Base-by-base conservation (phyloP, 2,888 invertebrate species). In the Chloroclysta siterata region DNA sequence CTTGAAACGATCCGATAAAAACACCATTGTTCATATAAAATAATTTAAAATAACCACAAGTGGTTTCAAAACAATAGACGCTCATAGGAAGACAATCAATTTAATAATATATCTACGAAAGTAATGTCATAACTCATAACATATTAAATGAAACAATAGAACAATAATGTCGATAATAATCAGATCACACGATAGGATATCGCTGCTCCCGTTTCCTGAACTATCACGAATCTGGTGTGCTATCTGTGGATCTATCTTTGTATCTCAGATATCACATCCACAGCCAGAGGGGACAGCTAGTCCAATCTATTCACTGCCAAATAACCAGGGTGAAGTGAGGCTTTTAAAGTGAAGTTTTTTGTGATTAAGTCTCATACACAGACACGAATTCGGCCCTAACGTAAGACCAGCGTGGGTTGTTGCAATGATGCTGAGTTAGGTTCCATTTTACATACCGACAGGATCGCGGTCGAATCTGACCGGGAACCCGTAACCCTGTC, bases 181-280 rank as follows among this genome's bases (percentile, higher is more conserved):
- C 69, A 22, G 65, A 67, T 65, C 44, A 44, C 50, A 61, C 47
- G 57, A 67, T 67, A 64, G 14, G 46, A 53, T 59, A 53, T 57
- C 54, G 56, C 36, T 58, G 66, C 70, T 60, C 68, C 65, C 68
- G 70, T 65, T 68, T 67, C 62, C 67, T 70, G 70, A 70, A 72
- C 68, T 72, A 72, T 72, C 68, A 70, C 70, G 70, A 72, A 60
- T 63, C 62, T 53, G 29, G 14, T 52, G 41, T 17, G 51, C 59
- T 61, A 68, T 69, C 67, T 59, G 44, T 57, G 11, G 46, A 69
- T 66, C 57, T 53, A 68, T 69, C 69, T 62, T 57, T 44, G 56
- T 55, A 55, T 13, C 46, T 50, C 13, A 22, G 53, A 33, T 60
- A 29, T 50, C 50, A 22, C 17, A 44, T 42, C 6, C 33, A 15